These are phyloP conservation scores for Anarsia innoxiella DNA, from an alignment of 2,888 invertebrate species.

Conservation along the genomic window DNA sequence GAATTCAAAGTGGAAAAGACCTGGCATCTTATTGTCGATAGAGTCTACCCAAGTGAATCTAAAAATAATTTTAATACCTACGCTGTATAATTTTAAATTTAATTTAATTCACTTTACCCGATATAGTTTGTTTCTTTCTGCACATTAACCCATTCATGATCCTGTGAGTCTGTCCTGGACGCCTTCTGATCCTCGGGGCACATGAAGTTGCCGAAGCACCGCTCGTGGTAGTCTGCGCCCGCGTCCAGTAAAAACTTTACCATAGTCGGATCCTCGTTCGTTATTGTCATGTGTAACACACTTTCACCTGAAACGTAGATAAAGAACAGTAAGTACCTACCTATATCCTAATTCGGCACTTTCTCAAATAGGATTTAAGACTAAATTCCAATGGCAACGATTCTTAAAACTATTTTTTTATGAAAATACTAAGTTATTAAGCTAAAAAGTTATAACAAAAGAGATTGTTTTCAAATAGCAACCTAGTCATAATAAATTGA, in stretches of 20 bases:
- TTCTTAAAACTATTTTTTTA: no score
- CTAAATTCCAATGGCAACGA: no score
- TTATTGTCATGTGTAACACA: constrained; percentile 97
- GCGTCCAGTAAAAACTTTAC: constrained; percentile 95
- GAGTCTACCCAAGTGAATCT: background rate
- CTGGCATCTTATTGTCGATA: background rate
- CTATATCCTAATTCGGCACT: no score
- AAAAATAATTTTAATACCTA: background rate
- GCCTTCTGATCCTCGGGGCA: constrained; percentile 98
- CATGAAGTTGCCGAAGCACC: constrained; percentile 98
- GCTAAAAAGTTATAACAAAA: no score
- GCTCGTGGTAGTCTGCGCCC: constrained; percentile 92
- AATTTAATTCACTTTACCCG: constrained; percentile 78
- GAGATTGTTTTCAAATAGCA: no score
- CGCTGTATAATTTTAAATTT: no score
- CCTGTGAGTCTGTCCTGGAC: constrained; percentile 87
- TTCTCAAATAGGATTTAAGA: no score
- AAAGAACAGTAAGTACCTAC: no score
- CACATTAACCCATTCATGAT: constrained; percentile 94
- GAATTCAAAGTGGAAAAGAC: background rate
- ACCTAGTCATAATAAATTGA: no score
- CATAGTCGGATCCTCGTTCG: constrained; percentile 98
- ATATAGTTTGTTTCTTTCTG: constrained; percentile 87
- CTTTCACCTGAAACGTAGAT: constrained; percentile 96
- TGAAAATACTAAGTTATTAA: no score